Evolutionary conservation across 2,888 invertebrate species (phyloP).

Genomic region (Acrocera orbiculus): DNA sequence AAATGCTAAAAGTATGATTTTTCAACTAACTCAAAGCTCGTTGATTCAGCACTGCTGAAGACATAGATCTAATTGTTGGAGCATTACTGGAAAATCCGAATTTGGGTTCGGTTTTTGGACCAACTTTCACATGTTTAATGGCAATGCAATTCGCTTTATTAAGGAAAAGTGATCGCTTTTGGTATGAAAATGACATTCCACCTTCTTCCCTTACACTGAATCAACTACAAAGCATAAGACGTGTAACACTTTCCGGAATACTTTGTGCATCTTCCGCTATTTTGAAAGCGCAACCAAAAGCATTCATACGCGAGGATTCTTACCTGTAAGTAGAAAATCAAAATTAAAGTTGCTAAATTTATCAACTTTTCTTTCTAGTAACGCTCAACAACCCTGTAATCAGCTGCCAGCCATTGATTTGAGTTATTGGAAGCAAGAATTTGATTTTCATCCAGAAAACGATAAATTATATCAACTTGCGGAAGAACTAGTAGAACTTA

Average conservation of each 20-base stretch:
- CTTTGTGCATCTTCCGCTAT: slow-evolving; percentile 58
- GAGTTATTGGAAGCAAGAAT: slow-evolving; percentile 47
- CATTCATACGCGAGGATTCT: slow-evolving; percentile 69
- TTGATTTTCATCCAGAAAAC: slow-evolving; percentile 12
- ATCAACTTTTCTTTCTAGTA: slow-evolving; percentile 30
- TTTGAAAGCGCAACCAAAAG: slow-evolving; percentile 61
- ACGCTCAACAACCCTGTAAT: slow-evolving; percentile 54
- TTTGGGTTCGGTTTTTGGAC: slow-evolving; percentile 68
- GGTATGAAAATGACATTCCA: slow-evolving; percentile 89
- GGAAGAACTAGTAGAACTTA: slow-evolving; percentile 45
- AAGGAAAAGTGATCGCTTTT: slow-evolving; percentile 77
- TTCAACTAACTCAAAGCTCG: too few species aligned
- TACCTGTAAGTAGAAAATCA: slow-evolving; percentile 46
- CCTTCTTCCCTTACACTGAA: slow-evolving; percentile 63
- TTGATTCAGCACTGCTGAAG: slow-evolving; percentile 40
- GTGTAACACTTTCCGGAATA: slow-evolving; percentile 59
- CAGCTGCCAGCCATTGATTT: slow-evolving; percentile 52
- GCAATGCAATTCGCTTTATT: slow-evolving; percentile 66
- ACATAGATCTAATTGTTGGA: slow-evolving; percentile 71
- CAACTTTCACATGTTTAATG: slow-evolving; percentile 74
- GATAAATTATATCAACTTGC: too few species aligned
- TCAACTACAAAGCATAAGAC: slow-evolving; percentile 65
- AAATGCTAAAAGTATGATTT: neutral
- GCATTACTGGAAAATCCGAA: slow-evolving; percentile 64
- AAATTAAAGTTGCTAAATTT: neutral